Evolutionary conservation across 2,888 invertebrate genomes (phyloP).

Genomic region (Tetropium fuscum): DNA sequence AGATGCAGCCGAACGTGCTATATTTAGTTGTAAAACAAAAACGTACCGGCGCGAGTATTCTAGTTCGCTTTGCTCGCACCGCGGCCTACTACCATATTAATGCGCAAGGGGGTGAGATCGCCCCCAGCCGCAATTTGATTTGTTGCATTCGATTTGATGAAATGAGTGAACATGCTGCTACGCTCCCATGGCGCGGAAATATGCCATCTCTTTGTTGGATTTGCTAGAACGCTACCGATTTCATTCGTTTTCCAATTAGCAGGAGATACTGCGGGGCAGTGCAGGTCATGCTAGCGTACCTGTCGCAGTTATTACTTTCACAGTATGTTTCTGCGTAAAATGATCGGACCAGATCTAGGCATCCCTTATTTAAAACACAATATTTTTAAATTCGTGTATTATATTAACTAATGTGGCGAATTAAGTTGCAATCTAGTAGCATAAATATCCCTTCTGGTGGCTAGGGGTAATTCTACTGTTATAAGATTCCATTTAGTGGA

Average conservation of each 20-base stretch:
- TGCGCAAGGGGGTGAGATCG: slow-evolving; percentile 13
- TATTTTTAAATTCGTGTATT: no score
- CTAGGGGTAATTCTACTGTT: no score
- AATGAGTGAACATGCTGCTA: slow-evolving; percentile 11
- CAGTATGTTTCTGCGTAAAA: no score
- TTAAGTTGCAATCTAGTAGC: no score
- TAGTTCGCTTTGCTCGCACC: slow-evolving; percentile 10
- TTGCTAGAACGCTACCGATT: not conserved
- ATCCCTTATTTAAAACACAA: no score
- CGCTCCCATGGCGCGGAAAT: slow-evolving; percentile 15
- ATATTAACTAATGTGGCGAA: no score
- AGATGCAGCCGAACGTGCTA: slow-evolving; percentile 34
- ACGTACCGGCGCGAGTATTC: slow-evolving; percentile 17
- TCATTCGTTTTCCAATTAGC: not conserved
- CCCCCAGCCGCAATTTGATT: slow-evolving; percentile 17
- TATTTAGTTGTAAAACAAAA: slow-evolving; percentile 30
- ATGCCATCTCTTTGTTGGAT: not conserved
- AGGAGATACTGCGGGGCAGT: no score
- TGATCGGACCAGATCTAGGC: no score
- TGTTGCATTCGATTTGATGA: slow-evolving; percentile 22
- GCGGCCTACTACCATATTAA: slow-evolving; percentile 11
- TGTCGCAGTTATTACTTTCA: no score
- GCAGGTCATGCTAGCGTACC: no score
- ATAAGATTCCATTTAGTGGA: no score
- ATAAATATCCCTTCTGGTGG: no score